Evolutionary conservation across 2,888 invertebrate species (phyloP).

Genomic region (Pachymerium ferrugineum): DNA sequence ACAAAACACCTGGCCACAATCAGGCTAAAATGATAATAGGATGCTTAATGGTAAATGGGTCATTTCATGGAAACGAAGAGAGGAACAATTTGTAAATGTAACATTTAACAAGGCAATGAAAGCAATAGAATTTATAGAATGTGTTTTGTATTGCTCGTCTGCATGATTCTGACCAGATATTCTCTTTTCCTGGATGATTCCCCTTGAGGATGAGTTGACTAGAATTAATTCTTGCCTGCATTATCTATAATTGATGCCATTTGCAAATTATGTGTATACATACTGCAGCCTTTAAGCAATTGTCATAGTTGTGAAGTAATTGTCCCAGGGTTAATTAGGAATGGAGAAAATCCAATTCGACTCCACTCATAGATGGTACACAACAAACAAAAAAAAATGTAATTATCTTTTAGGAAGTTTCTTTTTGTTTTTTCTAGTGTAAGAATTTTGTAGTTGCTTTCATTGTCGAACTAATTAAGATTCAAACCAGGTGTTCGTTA

Average conservation of each 20-base stretch:
- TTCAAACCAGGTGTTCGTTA: constrained; percentile 11
- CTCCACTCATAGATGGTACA: background rate
- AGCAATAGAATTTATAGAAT: constrained; percentile 18
- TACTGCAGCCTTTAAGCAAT: background rate
- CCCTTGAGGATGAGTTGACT: background rate
- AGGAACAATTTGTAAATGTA: constrained; percentile 1
- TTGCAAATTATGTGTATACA: background rate
- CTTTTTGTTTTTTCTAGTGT: background rate
- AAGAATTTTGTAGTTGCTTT: background rate
- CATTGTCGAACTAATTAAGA: background rate
- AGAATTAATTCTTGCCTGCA: constrained; percentile 2
- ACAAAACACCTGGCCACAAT: background rate
- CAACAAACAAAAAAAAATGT: constrained; percentile 6
- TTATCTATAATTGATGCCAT: background rate
- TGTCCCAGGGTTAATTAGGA: background rate
- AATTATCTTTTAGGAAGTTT: constrained; percentile 1
- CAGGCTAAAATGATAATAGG: background rate
- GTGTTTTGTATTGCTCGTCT: constrained; percentile 9
- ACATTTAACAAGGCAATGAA: constrained; percentile 22
- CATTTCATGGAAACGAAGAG: background rate
- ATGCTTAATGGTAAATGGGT: constrained; percentile 2
- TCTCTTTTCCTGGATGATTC: background rate
- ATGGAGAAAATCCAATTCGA: background rate
- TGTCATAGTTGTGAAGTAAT: background rate
- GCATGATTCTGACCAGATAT: constrained; percentile 13